Conservation (phyloP, 2,888 invertebrate species). For the Asteroscopus sphinx region DNA sequence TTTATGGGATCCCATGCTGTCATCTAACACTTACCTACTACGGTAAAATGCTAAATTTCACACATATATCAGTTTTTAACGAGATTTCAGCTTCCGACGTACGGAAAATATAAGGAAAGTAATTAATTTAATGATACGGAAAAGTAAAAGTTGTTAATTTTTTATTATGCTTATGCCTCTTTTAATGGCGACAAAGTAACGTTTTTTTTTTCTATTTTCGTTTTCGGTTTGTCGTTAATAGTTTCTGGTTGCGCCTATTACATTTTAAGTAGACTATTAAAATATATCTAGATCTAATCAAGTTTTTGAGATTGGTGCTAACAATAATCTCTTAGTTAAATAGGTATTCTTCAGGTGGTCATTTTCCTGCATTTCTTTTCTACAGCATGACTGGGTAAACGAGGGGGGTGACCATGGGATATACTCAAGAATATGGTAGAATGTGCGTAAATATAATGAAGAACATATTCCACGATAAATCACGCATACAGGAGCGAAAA, state of each 20-base stretch:
- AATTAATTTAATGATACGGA: conserved; percentile 39
- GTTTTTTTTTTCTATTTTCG: conserved; percentile 34
- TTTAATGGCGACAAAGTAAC: conserved; percentile 59
- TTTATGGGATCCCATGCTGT: conserved; percentile 41
- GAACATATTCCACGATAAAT: no score
- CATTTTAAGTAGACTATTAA: conserved; percentile 22
- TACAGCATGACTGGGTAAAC: no score
- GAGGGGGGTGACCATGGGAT: no score
- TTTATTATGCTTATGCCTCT: conserved; percentile 21
- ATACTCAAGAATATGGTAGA: no score
- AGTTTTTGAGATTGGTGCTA: neutral
- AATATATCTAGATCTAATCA: conserved; percentile 1
- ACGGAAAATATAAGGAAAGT: conserved; percentile 51
- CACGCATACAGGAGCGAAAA: no score
- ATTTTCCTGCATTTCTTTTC: no score
- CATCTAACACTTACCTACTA: conserved; percentile 56
- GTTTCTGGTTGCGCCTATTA: conserved; percentile 38
- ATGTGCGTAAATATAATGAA: no score
- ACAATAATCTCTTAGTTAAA: no score
- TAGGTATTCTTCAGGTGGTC: no score
- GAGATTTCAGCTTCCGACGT: conserved; percentile 63
- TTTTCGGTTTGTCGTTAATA: conserved; percentile 29
- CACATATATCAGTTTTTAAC: conserved; percentile 65
- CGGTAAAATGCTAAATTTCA: conserved; percentile 64
- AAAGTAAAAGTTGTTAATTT: conserved; percentile 55